Evolutionary conservation across 2,888 invertebrate genomes (phyloP).

Genomic region (Formica aserva): DNA sequence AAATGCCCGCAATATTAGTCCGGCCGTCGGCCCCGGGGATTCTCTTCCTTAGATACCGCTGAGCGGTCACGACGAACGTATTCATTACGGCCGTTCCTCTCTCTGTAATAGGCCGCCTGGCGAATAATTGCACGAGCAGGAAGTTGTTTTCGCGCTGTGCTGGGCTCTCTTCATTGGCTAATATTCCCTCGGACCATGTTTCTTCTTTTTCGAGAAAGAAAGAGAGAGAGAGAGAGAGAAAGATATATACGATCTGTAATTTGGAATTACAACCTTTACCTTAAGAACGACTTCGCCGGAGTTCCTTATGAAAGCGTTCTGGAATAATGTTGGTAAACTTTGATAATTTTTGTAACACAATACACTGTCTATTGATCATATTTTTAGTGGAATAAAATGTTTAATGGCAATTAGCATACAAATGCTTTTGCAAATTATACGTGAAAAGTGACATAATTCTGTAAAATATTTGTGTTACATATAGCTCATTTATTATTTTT

Average conservation of each 20-base stretch:
- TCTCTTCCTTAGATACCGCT: slow-evolving; percentile 50
- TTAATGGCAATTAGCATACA: not conserved
- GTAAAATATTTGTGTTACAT: not conserved
- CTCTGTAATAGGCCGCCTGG: slow-evolving; percentile 20
- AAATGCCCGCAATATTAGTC: slow-evolving; percentile 40
- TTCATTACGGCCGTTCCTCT: slow-evolving; percentile 48
- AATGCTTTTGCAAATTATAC: not conserved
- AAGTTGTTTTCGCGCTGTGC: slow-evolving; percentile 33
- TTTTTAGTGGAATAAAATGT: not conserved
- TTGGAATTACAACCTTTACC: not conserved
- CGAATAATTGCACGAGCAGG: slow-evolving; percentile 42
- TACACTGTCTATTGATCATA: not conserved
- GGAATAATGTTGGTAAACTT: not conserved
- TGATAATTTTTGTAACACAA: not conserved
- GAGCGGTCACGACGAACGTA: slow-evolving; percentile 40
- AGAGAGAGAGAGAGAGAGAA: not conserved
- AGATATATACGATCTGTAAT: slow-evolving; percentile 18
- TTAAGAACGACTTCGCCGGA: not conserved
- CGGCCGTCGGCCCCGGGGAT: slow-evolving; percentile 34
- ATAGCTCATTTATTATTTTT: too few relatives aligned
- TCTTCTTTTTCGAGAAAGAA: not conserved
- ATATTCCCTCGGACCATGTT: not conserved
- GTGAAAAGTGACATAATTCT: not conserved
- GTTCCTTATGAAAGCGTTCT: not conserved
- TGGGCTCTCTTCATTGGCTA: slow-evolving; percentile 17